A percentile compares a stretch with the other conserved stretches of the same genome.
phyloP scores from a whole-genome alignment of 1,140 invertebrate genomes.

The Pogonomyrmex barbatus region DNA sequence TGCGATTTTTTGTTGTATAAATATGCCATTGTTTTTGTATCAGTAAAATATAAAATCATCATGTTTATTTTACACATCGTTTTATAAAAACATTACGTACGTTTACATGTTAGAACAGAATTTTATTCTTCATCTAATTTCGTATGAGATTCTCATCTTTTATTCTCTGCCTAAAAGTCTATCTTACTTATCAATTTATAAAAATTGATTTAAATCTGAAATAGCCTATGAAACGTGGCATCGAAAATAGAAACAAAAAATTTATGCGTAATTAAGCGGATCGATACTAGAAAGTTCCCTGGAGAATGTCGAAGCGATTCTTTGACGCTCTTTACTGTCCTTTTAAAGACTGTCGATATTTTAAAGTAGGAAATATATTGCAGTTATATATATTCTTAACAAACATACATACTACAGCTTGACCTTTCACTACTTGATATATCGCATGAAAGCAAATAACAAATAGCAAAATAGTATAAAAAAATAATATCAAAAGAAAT shows the following conservation, averaged over 20 bases:
- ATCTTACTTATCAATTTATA: constrained; percentile 12
- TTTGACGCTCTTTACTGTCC: neutral
- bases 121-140: constrained; percentile 13
- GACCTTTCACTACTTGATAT: constrained; percentile 6
- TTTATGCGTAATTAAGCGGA: constrained; percentile 18
- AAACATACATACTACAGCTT: neutral
- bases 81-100: neutral
- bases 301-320: neutral
- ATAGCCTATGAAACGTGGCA: neutral
- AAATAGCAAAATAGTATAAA: too few relatives aligned
- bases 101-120: neutral
- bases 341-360: neutral
- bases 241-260: neutral
- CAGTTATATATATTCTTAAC: neutral
- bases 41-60: neutral
- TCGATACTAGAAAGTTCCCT: constrained; percentile 10
- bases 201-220: constrained; percentile 28
- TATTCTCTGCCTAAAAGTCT: too few relatives aligned
- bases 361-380: neutral
- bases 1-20: neutral
- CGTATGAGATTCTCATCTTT: neutral
- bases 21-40: neutral
- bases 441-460: neutral
- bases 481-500: neutral
- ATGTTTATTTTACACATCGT: neutral